Percentiles rank a stretch among this genome's conserved stretches.
phyloP scores from a whole-genome alignment of 2,113 vertebrate genomes.

The Prietella phreatophila region DNA sequence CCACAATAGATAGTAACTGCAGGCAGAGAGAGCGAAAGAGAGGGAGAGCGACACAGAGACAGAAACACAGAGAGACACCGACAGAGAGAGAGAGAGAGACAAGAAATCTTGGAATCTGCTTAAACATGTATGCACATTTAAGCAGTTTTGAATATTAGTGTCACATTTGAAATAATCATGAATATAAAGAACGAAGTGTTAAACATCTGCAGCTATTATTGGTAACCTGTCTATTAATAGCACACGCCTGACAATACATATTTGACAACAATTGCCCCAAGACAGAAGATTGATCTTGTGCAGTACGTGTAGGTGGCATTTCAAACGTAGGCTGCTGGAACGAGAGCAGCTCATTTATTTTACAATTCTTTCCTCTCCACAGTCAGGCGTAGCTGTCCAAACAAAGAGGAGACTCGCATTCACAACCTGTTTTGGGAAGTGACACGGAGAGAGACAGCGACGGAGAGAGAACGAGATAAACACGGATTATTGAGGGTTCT shows the following conservation, averaged over 20 bases:
- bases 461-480: constrained; percentile 59
- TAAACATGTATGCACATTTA: neutral
- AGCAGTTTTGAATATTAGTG: neutral
- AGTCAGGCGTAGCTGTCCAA: constrained; percentile 36
- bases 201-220: neutral
- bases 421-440: constrained; percentile 36
- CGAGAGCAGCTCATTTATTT: constrained; percentile 37
- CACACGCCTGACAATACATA: constrained; percentile 1
- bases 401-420: constrained; percentile 37
- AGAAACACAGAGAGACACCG: no score
- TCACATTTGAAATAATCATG: neutral
- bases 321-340: constrained; percentile 8
- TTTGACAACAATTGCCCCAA: constrained; percentile 35
- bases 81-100: neutral
- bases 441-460: constrained; percentile 14
- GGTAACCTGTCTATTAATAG: constrained; percentile 28
- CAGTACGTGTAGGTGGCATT: constrained; percentile 41
- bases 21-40: constrained; percentile 34
- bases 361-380: constrained; percentile 24
- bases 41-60: no score
- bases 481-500: constrained; percentile 58
- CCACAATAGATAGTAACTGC: constrained; percentile 65
- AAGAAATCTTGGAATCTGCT: neutral
- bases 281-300: constrained; percentile 39
- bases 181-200: neutral